A percentile compares a stretch with the other conserved stretches of the same genome.
phyloP scores from a whole-genome alignment of 2,888 invertebrate species.

The Oligia fasciuncula region DNA sequence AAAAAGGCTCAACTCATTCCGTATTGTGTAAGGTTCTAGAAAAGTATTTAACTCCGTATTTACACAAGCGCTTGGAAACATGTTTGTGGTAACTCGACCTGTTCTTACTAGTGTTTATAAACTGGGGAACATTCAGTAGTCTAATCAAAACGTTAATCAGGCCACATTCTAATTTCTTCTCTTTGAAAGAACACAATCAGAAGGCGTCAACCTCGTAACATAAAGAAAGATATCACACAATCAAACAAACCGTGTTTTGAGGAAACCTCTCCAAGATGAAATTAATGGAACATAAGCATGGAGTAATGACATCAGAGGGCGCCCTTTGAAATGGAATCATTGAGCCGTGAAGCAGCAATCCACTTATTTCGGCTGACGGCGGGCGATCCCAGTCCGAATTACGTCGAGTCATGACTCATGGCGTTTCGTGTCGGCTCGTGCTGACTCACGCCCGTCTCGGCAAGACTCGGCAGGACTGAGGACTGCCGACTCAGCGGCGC shows the following conservation, averaged over 20 bases:
- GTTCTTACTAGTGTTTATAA: slow-evolving; percentile 60
- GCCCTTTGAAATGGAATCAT: slow-evolving; percentile 82
- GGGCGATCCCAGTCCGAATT: slow-evolving; percentile 79
- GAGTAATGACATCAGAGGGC: slow-evolving; percentile 78
- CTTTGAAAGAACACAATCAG: slow-evolving; percentile 44
- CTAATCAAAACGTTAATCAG: slow-evolving; percentile 82
- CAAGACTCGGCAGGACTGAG: slow-evolving; percentile 68
- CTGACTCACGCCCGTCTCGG: slow-evolving; percentile 83
- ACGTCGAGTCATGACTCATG: slow-evolving; percentile 83
- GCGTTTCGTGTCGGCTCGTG: slow-evolving; percentile 72
- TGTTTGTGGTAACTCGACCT: slow-evolving; percentile 32
- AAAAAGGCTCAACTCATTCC: neutral
- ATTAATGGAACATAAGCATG: slow-evolving; percentile 68
- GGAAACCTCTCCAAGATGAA: slow-evolving; percentile 42
- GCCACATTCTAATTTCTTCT: slow-evolving; percentile 74
- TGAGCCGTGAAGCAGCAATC: slow-evolving; percentile 85
- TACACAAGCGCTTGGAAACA: slow-evolving; percentile 10
- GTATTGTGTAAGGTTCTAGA: slow-evolving; percentile 1
- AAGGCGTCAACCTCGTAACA: slow-evolving; percentile 43
- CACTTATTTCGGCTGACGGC: slow-evolving; percentile 87
- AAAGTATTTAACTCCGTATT: too few relatives aligned
- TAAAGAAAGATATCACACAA: slow-evolving; percentile 46
- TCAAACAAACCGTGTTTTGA: slow-evolving; percentile 47
- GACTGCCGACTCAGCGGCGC: slow-evolving; percentile 76
- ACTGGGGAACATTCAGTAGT: slow-evolving; percentile 69